phyloP scores from a whole-genome alignment of 2,113 vertebrate species.

The Puffinus mauretanicus region DNA sequence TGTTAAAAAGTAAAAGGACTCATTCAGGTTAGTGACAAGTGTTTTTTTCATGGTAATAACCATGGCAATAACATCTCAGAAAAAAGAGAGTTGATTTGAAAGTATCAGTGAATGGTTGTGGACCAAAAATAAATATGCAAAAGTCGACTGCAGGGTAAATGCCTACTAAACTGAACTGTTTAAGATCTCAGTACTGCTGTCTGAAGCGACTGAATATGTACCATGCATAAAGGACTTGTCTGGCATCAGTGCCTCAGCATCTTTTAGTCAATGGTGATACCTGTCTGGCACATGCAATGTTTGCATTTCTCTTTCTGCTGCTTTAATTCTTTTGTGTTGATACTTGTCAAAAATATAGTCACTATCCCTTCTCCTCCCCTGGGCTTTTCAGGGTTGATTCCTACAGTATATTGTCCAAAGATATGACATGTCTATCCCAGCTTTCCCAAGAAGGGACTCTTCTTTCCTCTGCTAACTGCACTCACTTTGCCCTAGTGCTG shows the following conservation, averaged over 20 bases:
- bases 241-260: neutral
- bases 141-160: neutral
- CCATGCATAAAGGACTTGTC: neutral
- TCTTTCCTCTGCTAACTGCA: neutral
- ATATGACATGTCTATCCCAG: neutral
- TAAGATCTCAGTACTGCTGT: neutral
- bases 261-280: neutral
- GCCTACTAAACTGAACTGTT: neutral
- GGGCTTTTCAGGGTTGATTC: neutral
- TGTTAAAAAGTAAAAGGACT: neutral
- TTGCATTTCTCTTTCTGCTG: neutral
- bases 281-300: no score
- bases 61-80: neutral
- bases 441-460: neutral
- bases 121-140: neutral
- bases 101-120: neutral
- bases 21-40: neutral
- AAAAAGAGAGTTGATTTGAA: neutral
- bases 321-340: neutral
- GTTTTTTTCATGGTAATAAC: neutral
- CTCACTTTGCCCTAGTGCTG: neutral
- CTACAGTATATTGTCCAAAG: neutral
- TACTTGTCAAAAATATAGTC: neutral
- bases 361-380: neutral
- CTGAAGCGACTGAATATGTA: fast-evolving